Base-by-base conservation (phyloP, 2,888 invertebrate species). In the Helleia helle region DNA sequence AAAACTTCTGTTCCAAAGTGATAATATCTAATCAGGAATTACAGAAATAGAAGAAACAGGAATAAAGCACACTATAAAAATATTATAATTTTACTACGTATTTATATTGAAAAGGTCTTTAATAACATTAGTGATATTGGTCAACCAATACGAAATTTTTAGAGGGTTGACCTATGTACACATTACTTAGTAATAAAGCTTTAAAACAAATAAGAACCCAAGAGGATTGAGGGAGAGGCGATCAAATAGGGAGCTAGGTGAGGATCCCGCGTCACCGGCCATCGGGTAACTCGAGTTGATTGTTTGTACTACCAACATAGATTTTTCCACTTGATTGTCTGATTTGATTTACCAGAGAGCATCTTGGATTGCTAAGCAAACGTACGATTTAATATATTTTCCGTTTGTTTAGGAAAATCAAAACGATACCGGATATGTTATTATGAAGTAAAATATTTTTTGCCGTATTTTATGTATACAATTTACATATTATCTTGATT, bases 251-350 rank as follows among this genome's bases (percentile, higher is more conserved):
- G 30, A 17, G 38, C 28, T 49, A 64, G 64, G 64, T 63, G 63
- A 61, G 57, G 65, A 62, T 64, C 77, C 76, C 64, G 62, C 79
- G 72, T 79, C 79, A 77, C 64, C 66, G 62, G 52, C 51, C 54
- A 54, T 66, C 63, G 60, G 59, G 76, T 81, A 83, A 84, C 79
- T 81, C 67, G 66, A 80, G 70, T 71, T 79, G 83, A 84, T 83
- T 83, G 83, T 81, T 83, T 84, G 83, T 71, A 63, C 72, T 70
- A 60, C 67, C 71, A 67, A 80, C 81, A 76, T 71, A 71, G 81
- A 83, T 81, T 84, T 84, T 83, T 84, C 81, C 79, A 83, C 80
- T 81, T 84, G 83, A 83, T 84, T 83, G 80, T 84, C 81, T 74
- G 83, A 83, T 84, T 80, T 77, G 77, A 83, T 83, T 84, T 81